Conservation (phyloP, 2,888 invertebrate genomes). For the Conomelus anceps region DNA sequence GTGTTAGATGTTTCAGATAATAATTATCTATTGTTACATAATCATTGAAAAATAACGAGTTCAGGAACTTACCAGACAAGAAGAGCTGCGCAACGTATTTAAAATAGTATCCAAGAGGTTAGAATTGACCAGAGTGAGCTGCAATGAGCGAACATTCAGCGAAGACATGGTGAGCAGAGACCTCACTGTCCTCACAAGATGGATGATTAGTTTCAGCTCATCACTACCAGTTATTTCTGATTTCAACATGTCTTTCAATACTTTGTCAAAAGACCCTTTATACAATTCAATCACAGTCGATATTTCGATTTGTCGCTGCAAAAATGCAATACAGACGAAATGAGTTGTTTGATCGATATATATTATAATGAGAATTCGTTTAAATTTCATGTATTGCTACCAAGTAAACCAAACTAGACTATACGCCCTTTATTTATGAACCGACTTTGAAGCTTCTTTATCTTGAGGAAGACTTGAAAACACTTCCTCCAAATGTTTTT, state of each 20-base stretch:
- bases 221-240: not conserved
- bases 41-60: too few relatives aligned
- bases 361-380: too few relatives aligned
- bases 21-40: too few relatives aligned
- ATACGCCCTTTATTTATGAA: too few relatives aligned
- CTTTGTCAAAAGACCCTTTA: slow-evolving; percentile 29
- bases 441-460: too few relatives aligned
- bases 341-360: too few relatives aligned
- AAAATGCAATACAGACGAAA: slow-evolving; percentile 26
- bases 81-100: not conserved
- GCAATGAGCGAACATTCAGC: not conserved
- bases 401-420: too few relatives aligned
- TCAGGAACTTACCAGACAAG: not conserved
- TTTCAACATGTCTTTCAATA: slow-evolving; percentile 13
- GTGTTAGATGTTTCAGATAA: too few relatives aligned
- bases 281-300: slow-evolving; percentile 42
- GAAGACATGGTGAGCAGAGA: not conserved
- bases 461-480: too few relatives aligned
- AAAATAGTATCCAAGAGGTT: slow-evolving; percentile 19
- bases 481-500: too few relatives aligned
- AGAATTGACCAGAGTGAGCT: slow-evolving; percentile 15
- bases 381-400: too few relatives aligned
- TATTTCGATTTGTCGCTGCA: slow-evolving; percentile 53
- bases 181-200: not conserved
- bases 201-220: not conserved